Percentiles rank a stretch among this genome's conserved stretches.
phyloP scores from a whole-genome alignment of 2,888 invertebrate genomes.

The Nephrotoma guestfalica region DNA sequence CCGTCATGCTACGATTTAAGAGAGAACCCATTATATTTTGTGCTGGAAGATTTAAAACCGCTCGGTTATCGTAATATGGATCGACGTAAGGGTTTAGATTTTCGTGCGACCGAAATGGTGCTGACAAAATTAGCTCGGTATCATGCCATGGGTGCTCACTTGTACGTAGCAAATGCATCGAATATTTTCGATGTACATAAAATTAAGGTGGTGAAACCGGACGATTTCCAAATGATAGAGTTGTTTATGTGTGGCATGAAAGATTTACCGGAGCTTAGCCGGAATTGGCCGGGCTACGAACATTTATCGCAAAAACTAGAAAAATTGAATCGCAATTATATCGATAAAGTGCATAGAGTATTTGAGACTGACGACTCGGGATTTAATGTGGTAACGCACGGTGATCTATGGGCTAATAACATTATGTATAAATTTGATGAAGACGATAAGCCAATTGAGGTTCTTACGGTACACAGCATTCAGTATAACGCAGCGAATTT shows the following conservation, averaged over 20 bases:
- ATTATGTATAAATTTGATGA: constrained; percentile 1
- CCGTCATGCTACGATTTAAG: not conserved
- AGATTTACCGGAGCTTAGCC: not conserved
- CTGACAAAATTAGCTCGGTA: not conserved
- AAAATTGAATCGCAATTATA: not conserved
- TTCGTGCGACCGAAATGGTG: not conserved
- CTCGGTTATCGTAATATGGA: not conserved
- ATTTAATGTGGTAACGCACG: not conserved
- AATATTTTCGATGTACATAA: not conserved
- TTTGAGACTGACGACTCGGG: not conserved
- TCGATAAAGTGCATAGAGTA: not conserved
- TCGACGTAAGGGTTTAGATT: not conserved
- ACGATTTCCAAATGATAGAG: not conserved
- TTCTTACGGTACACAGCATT: constrained; percentile 13
- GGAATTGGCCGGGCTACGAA: not conserved
- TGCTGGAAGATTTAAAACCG: not conserved
- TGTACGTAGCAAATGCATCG: constrained; percentile 23
- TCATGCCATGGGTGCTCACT: not conserved
- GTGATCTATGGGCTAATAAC: constrained; percentile 1
- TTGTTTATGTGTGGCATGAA: not conserved
- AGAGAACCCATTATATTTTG: not conserved
- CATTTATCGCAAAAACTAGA: not conserved
- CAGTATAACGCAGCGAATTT: too few species aligned
- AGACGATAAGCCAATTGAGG: constrained; percentile 17
- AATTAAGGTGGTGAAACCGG: not conserved